Base-by-base conservation (phyloP, 2,888 invertebrate genomes). In the Calliphora vomitoria region DNA sequence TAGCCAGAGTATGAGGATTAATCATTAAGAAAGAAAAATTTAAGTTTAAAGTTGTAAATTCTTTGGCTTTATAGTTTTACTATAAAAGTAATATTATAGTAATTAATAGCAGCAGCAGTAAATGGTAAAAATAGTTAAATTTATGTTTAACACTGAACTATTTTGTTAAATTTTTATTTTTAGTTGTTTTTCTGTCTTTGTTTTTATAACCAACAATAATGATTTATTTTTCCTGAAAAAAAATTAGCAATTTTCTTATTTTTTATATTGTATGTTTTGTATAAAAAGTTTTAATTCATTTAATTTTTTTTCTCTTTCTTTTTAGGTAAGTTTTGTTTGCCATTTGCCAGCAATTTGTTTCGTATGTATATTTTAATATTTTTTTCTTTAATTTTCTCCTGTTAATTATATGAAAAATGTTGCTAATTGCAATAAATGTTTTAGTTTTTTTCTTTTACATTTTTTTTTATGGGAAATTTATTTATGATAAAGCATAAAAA, bases 321-420 rank as follows among this genome's bases (percentile, higher is more conserved):
- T 83, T 64, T 47, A 78, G 83, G 83, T 83, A 83, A 83, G 83
- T 83, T 83, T 50, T 41, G 6, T 41, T 62, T 44, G 3, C 50
- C 41, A 74, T 31, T 53, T 44, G 47, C 41, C 68, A 68, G 11
- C 10, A 75, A 68, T 82, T 82, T 75, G 71, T 64, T 64, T 68
- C 62, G 71, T 72, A 66, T 72, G 81, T 74, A 66, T 58, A 25
- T 55, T 20, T 10, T 8, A 20, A 55, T 10, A 1, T 62, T 62
- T 35, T n/a, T 62, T 62, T 62, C n/a, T 62, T 38, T 38, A 4
- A 55, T 53, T 50, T 71, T 38, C 50, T 13, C 50, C 50, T 62
- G 50, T 35, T 80, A 72, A 71, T 81, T 81, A 62, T 64, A 25
- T n/a, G 60, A 72, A 72, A 75, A 82, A 58, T 75, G n/a, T 82